phyloP scores from a whole-genome alignment of 2,888 invertebrate species.

The Leucophora obtusa region DNA sequence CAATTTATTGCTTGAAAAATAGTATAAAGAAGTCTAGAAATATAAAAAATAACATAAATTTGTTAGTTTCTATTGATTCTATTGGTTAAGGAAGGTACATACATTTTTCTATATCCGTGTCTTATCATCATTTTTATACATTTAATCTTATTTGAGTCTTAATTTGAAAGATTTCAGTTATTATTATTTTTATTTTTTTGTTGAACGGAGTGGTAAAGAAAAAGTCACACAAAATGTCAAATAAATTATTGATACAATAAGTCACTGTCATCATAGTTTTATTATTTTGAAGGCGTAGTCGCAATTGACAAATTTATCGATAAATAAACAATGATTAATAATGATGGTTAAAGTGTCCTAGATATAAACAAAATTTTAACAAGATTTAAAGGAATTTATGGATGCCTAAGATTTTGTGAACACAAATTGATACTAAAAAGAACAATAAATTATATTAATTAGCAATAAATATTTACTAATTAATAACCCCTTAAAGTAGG shows the following conservation, averaged over 20 bases:
- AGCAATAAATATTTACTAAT: too few species aligned
- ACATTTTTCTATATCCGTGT: slow-evolving; percentile 44
- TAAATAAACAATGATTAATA: slow-evolving; percentile 44
- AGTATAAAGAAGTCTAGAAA: neutral
- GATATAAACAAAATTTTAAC: neutral
- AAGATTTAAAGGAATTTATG: too few species aligned
- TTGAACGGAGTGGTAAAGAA: neutral
- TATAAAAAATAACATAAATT: slow-evolving; percentile 25
- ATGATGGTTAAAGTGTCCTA: neutral
- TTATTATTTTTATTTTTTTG: slow-evolving; percentile 12
- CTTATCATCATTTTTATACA: slow-evolving; percentile 46
- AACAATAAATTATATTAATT: too few species aligned
- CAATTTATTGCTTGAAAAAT: slow-evolving; percentile 62
- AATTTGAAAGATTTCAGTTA: slow-evolving; percentile 10
- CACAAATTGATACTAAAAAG: too few species aligned
- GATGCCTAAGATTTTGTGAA: too few species aligned
- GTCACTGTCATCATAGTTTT: slow-evolving; percentile 44
- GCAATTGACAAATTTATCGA: slow-evolving; percentile 20
- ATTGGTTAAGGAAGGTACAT: slow-evolving; percentile 20
- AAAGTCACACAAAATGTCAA: slow-evolving; percentile 35
- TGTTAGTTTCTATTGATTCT: slow-evolving; percentile 15
- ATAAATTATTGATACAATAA: slow-evolving; percentile 56
- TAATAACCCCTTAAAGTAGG: too few species aligned
- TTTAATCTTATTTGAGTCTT: slow-evolving; percentile 37
- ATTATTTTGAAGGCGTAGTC: slow-evolving; percentile 32